Percentiles rank a stretch among this genome's conserved stretches.
Evolutionary conservation across 2,888 invertebrate genomes (phyloP).

Genomic region (Epinotia brunnichana): DNA sequence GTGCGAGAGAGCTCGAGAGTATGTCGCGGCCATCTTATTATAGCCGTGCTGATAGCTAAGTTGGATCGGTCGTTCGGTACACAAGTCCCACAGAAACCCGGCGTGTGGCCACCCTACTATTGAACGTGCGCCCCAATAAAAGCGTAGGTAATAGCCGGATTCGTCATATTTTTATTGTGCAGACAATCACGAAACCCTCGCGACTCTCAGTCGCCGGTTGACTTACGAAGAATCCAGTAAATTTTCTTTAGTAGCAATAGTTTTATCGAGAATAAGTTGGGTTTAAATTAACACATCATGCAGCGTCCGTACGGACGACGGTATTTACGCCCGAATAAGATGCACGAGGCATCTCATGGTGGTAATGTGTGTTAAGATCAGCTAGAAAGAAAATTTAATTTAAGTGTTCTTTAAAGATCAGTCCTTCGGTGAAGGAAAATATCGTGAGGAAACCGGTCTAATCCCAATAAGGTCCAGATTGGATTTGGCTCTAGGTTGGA

Average conservation of each 20-base stretch:
- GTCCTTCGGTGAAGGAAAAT: no score
- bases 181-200: constrained; percentile 66
- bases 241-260: constrained; percentile 2
- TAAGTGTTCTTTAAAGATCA: neutral
- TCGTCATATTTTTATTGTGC: constrained; percentile 77
- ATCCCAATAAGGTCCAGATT: no score
- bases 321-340: constrained; percentile 69
- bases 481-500: no score
- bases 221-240: constrained; percentile 29
- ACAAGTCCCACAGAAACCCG: constrained; percentile 26
- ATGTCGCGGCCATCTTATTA: no score
- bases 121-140: constrained; percentile 73
- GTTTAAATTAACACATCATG: constrained; percentile 63
- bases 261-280: neutral
- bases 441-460: no score
- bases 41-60: no score
- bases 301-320: constrained; percentile 73
- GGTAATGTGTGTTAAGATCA: constrained; percentile 59
- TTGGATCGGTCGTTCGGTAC: neutral
- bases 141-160: constrained; percentile 67
- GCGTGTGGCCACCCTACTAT: constrained; percentile 38
- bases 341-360: constrained; percentile 69
- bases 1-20: no score
- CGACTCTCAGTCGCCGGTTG: constrained; percentile 29
- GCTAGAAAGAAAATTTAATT: neutral